phyloP scores from a whole-genome alignment of 2,113 vertebrate species.

The Camelus bactrianus region DNA sequence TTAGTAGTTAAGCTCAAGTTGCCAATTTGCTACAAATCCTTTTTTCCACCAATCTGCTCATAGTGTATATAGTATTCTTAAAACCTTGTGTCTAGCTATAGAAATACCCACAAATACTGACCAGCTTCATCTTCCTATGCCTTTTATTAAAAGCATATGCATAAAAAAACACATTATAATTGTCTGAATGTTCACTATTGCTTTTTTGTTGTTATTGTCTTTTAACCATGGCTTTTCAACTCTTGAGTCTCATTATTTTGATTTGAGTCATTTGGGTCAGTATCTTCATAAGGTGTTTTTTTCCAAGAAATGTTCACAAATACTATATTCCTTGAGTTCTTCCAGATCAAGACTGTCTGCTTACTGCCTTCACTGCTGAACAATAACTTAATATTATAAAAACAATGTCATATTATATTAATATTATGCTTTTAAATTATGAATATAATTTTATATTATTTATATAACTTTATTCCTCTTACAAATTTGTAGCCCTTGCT shows the following conservation, averaged over 20 bases:
- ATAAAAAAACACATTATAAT: constrained; percentile 14
- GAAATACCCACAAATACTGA: constrained; percentile 62
- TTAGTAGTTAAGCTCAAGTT: constrained; percentile 69
- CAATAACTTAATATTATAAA: background rate
- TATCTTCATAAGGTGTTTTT: background rate
- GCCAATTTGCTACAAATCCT: constrained; percentile 67
- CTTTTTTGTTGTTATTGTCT: background rate
- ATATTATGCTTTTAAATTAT: background rate
- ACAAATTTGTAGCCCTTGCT: background rate
- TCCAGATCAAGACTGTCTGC: background rate
- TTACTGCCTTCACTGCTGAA: background rate
- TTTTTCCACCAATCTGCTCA: constrained; percentile 55
- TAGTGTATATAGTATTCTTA: constrained; percentile 67
- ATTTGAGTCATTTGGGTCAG: background rate
- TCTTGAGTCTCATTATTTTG: background rate
- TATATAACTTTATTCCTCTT: background rate
- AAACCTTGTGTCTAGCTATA: constrained; percentile 64
- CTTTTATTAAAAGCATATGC: constrained; percentile 69
- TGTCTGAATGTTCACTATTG: background rate
- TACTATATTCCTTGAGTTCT: background rate
- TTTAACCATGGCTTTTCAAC: background rate
- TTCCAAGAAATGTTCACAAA: background rate
- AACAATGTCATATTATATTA: background rate
- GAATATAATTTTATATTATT: background rate
- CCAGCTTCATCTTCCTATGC: constrained; percentile 65